These are phyloP conservation scores for Sciaenops ocellatus DNA, from an alignment of 2,797 vertebrate genomes.

Conservation along the genomic window DNA sequence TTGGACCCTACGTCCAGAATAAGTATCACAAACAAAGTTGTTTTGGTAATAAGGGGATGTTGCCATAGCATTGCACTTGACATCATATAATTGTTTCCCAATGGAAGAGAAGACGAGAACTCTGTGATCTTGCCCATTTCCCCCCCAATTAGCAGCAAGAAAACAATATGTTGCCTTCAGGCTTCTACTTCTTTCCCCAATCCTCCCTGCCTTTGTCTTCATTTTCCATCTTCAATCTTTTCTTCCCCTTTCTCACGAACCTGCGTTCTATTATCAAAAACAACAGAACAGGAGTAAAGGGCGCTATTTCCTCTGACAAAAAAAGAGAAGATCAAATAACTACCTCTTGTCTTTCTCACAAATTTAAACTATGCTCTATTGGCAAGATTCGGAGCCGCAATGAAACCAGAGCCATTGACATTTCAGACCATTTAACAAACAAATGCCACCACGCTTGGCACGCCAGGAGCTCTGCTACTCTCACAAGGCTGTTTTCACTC, in stretches of 20 bases:
- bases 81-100: constrained; percentile 27
- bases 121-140: constrained; percentile 28
- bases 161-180: constrained; percentile 41
- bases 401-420: constrained; percentile 65
- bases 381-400: constrained; percentile 38
- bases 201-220: constrained; percentile 22
- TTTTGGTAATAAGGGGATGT: not conserved
- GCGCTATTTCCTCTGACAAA: constrained; percentile 43
- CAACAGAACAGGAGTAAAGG: constrained; percentile 42
- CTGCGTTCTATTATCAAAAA: constrained; percentile 55
- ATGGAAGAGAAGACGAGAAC: constrained; percentile 18
- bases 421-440: constrained; percentile 75
- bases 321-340: constrained; percentile 55
- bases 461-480: constrained; percentile 49
- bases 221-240: constrained; percentile 30
- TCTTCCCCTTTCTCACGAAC: constrained; percentile 44
- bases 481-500: constrained; percentile 35
- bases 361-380: constrained; percentile 39
- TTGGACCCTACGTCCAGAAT: not conserved
- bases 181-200: not conserved
- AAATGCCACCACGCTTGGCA: constrained; percentile 69
- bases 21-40: not conserved
- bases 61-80: constrained; percentile 3
- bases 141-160: constrained; percentile 49
- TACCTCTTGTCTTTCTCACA: constrained; percentile 48